Percentiles rank a stretch among this genome's conserved stretches.
Conservation (phyloP, 2,888 invertebrate genomes). For the Tiliacea aurago region DNA sequence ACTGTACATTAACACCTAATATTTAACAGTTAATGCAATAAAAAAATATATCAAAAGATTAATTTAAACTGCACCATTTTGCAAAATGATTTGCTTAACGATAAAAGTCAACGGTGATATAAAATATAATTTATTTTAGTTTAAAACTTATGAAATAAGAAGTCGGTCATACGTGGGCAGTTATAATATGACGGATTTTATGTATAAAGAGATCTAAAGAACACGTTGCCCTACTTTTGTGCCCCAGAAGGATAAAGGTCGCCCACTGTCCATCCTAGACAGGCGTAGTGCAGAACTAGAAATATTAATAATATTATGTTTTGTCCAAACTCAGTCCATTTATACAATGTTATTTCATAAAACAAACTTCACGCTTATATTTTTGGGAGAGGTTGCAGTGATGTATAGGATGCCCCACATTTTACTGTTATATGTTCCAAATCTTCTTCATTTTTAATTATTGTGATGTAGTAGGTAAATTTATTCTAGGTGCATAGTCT, state of each 20-base stretch:
- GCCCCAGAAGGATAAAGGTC: not conserved
- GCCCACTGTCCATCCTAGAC: not conserved
- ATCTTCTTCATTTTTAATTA: no score
- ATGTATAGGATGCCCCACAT: not conserved
- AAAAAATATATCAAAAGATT: not conserved
- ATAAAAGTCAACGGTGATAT: conserved; percentile 18
- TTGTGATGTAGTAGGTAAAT: no score
- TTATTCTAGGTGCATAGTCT: no score
- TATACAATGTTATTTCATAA: not conserved
- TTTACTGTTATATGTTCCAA: not conserved
- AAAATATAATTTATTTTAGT: conserved; percentile 15
- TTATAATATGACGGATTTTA: conserved; percentile 4
- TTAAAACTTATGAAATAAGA: conserved; percentile 10
- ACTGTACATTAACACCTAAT: not conserved
- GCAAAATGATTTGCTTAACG: conserved; percentile 7
- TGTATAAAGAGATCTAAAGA: conserved; percentile 11
- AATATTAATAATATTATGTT: not conserved
- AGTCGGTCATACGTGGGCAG: conserved; percentile 26
- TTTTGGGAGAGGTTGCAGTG: not conserved
- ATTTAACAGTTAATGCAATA: conserved; percentile 1
- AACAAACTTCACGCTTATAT: not conserved
- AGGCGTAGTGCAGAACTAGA: not conserved
- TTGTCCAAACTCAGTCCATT: not conserved
- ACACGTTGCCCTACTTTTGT: not conserved
- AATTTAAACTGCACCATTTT: not conserved